phyloP scores from a whole-genome alignment of 2,888 invertebrate genomes.

The Lithophane semibrunnea region DNA sequence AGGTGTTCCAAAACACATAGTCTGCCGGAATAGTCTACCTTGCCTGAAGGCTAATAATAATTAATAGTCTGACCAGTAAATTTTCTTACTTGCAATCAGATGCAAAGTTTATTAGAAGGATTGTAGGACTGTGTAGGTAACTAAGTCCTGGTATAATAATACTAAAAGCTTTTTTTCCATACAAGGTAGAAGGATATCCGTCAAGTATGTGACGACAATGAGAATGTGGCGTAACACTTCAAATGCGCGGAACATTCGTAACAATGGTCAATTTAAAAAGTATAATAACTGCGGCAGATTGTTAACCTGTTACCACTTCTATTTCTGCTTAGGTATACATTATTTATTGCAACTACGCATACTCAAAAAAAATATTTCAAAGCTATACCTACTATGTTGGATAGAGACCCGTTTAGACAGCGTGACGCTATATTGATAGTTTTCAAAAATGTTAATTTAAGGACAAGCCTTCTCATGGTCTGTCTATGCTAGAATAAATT shows the following conservation, averaged over 20 bases:
- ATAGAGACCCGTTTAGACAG: neutral
- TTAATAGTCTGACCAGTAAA: neutral
- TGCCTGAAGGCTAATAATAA: too few relatives aligned
- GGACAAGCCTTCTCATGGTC: neutral
- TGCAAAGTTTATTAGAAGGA: neutral
- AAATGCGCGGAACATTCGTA: constrained; percentile 40
- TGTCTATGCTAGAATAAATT: neutral
- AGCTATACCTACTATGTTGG: neutral
- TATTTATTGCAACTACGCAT: constrained; percentile 6
- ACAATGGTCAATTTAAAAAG: constrained; percentile 58
- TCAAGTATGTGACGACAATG: constrained; percentile 37
- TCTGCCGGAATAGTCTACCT: too few relatives aligned
- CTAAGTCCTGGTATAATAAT: neutral
- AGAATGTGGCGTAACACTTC: constrained; percentile 28
- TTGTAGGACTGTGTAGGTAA: neutral
- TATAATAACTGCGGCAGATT: constrained; percentile 32
- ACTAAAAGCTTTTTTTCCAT: constrained; percentile 36
- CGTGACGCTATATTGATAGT: neutral
- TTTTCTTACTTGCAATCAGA: neutral
- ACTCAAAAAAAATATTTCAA: neutral
- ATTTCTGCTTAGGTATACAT: constrained; percentile 12
- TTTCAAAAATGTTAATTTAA: neutral
- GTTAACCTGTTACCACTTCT: constrained; percentile 34
- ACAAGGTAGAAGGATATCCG: constrained; percentile 61
- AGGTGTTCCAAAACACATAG: neutral